Evolutionary conservation across 2,888 invertebrate species (phyloP).

Genomic region (Plagodis pulveraria): DNA sequence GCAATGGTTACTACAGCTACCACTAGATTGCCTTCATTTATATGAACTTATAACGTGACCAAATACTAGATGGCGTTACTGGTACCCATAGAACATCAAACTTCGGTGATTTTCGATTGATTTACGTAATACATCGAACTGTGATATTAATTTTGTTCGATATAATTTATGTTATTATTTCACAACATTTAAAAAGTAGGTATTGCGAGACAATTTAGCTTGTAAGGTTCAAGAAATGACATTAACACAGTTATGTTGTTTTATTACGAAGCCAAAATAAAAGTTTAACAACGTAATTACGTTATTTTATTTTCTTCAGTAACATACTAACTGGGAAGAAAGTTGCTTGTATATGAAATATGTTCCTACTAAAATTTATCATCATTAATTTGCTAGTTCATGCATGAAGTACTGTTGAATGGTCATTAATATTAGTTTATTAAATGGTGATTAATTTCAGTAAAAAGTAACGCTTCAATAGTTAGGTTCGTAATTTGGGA

Average conservation of each 20-base stretch:
- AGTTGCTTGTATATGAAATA: conserved; percentile 25
- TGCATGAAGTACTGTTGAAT: conserved; percentile 59
- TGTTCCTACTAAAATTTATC: conserved; percentile 63
- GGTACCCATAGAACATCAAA: conserved; percentile 18
- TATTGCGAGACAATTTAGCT: conserved; percentile 39
- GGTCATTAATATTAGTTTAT: conserved; percentile 46
- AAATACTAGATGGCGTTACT: conserved; percentile 55
- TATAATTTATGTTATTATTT: conserved; percentile 43
- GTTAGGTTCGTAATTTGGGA: background rate
- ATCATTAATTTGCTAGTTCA: conserved; percentile 57
- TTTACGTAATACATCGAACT: conserved; percentile 46
- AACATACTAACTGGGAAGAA: conserved; percentile 18
- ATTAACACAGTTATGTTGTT: conserved; percentile 38
- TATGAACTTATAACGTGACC: conserved; percentile 36
- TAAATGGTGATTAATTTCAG: conserved; percentile 22
- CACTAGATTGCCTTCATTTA: conserved; percentile 67
- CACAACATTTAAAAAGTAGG: conserved; percentile 32
- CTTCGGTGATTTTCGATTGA: conserved; percentile 17
- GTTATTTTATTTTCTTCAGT: conserved; percentile 35
- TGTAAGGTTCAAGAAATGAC: conserved; percentile 41
- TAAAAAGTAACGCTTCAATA: conserved; percentile 11
- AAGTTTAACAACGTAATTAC: conserved; percentile 27
- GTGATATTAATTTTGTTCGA: conserved; percentile 58
- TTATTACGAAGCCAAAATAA: conserved; percentile 53
- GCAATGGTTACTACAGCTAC: conserved; percentile 58